Conservation (phyloP, 2,797 vertebrate genomes). For the Clarias platycephalus region DNA sequence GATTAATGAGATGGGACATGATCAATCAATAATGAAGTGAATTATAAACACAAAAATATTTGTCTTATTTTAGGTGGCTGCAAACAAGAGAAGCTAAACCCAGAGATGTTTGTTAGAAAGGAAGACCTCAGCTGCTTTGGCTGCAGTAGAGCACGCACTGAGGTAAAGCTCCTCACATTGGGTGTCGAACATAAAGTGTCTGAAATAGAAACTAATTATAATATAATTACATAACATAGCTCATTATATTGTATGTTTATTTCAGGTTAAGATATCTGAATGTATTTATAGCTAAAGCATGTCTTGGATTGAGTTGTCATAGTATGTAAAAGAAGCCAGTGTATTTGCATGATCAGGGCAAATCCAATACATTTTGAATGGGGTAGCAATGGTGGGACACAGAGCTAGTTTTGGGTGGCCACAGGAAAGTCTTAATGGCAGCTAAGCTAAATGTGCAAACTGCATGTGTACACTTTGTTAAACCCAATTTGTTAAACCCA, state of each 20-base stretch:
- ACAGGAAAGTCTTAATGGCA: not conserved
- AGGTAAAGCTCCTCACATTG: conserved; percentile 62
- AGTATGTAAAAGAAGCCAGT: not conserved
- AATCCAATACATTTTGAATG: not conserved
- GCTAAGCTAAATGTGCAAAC: not conserved
- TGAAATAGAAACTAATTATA: not conserved
- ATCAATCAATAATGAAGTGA: not conserved
- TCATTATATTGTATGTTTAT: not conserved
- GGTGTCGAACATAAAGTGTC: not conserved
- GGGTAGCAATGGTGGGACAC: not conserved
- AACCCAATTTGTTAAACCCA: too few species aligned
- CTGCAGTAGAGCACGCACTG: conserved; percentile 48
- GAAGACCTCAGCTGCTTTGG: conserved; percentile 70
- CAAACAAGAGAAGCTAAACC: conserved; percentile 66
- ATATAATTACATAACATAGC: not conserved
- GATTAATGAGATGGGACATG: not conserved
- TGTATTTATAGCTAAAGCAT: not conserved
- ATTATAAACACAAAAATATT: not conserved
- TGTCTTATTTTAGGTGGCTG: conserved; percentile 70
- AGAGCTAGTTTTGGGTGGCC: not conserved
- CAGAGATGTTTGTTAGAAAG: conserved; percentile 72
- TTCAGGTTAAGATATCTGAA: not conserved
- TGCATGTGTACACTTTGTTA: not conserved
- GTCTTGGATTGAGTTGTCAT: not conserved
- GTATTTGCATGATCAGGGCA: not conserved